A percentile compares a stretch with the other conserved stretches of the same genome.
phyloP scores from a whole-genome alignment of 2,113 vertebrate genomes.

The Tragelaphus scriptus region DNA sequence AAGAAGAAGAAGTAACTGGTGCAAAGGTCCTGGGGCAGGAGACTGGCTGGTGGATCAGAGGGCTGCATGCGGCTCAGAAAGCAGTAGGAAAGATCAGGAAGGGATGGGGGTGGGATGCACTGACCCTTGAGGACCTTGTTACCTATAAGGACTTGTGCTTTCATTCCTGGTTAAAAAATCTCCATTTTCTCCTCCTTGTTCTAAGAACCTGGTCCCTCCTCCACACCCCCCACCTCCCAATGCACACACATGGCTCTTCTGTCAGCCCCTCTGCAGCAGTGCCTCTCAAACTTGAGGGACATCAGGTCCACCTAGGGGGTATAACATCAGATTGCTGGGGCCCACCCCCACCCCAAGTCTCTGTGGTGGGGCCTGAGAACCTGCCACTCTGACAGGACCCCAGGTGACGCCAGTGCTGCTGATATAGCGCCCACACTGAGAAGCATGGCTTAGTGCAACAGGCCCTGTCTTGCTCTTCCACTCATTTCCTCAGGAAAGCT shows the following conservation, averaged over 20 bases:
- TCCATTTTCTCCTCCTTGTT: not conserved
- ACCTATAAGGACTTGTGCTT: not conserved
- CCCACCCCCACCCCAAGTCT: accelerated
- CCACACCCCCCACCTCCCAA: not conserved
- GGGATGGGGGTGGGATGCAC: accelerated
- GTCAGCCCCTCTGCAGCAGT: too few relatives aligned
- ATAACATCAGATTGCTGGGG: not conserved
- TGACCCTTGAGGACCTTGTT: not conserved
- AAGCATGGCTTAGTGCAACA: not conserved
- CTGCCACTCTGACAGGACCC: not conserved
- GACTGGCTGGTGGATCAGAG: not conserved
- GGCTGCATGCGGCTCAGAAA: not conserved
- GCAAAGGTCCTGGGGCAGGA: not conserved
- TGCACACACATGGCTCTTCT: not conserved
- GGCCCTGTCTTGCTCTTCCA: not conserved
- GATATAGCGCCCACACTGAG: not conserved
- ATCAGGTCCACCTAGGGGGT: not conserved
- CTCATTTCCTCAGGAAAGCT: not conserved
- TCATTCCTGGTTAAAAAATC: not conserved
- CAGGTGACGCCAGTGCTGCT: not conserved
- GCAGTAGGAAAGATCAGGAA: not conserved
- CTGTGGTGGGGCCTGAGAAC: not conserved
- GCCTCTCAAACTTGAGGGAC: not conserved
- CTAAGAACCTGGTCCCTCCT: not conserved
- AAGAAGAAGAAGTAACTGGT: not conserved